A percentile compares a stretch with the other conserved stretches of the same genome.
phyloP scores from a whole-genome alignment of 2,113 vertebrate genomes.

The Leptosomus discolor region DNA sequence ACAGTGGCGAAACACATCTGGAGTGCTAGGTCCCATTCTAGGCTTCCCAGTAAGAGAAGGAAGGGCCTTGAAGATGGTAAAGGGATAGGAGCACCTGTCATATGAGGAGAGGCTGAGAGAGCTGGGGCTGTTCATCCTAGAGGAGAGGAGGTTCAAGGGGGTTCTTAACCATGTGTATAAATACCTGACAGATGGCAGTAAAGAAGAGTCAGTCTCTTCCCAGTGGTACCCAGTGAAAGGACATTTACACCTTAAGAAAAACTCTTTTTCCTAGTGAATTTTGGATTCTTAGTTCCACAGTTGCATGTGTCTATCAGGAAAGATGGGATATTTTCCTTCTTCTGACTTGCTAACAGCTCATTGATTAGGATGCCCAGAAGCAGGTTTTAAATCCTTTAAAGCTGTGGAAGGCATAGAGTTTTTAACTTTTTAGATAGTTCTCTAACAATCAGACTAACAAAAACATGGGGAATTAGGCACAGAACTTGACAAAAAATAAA shows the following conservation, averaged over 20 bases:
- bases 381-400: neutral
- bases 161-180: neutral
- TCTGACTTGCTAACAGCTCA: accelerated
- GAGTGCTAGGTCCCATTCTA: neutral
- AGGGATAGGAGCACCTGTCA: neutral
- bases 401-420: neutral
- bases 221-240: neutral
- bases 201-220: neutral
- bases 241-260: neutral
- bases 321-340: neutral
- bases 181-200: neutral
- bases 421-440: neutral
- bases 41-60: neutral
- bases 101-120: neutral
- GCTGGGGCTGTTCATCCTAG: neutral
- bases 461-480: neutral
- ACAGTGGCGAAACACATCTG: neutral
- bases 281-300: neutral
- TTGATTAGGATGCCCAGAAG: neutral
- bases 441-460: neutral
- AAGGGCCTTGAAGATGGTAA: neutral
- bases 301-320: accelerated
- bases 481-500: neutral
- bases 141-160: neutral
- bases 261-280: neutral